Percentiles rank a stretch among this genome's conserved stretches.
Evolutionary conservation across 2,888 invertebrate genomes (phyloP).

Genomic region (Margaritifera margaritifera): DNA sequence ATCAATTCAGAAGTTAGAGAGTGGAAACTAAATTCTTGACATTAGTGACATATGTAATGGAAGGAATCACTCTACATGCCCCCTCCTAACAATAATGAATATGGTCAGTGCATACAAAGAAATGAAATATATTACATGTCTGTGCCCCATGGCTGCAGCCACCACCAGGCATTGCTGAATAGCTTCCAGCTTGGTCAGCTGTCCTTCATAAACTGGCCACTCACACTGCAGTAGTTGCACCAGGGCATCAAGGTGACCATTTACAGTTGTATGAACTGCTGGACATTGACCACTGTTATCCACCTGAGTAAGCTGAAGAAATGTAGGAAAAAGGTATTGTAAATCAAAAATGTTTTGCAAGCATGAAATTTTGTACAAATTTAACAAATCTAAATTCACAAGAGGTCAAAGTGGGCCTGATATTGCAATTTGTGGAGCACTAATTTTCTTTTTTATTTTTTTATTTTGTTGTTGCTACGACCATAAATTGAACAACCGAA

Average conservation of each 20-base stretch:
- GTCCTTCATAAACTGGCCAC: slow-evolving; percentile 78
- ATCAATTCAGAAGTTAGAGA: too few relatives aligned
- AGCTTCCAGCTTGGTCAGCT: slow-evolving; percentile 78
- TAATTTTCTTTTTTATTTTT: too few relatives aligned
- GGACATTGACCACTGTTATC: slow-evolving; percentile 77
- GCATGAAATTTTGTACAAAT: too few relatives aligned
- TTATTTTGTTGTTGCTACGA: too few relatives aligned
- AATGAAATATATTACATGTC: slow-evolving; percentile 75
- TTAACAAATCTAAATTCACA: neutral
- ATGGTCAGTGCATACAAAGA: neutral
- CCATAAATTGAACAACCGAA: too few relatives aligned
- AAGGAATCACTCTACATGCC: neutral
- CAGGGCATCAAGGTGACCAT: slow-evolving; percentile 89
- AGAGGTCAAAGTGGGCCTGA: too few relatives aligned
- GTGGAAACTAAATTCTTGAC: too few relatives aligned
- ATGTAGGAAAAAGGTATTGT: slow-evolving; percentile 5
- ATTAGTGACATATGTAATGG: neutral
- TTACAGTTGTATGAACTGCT: slow-evolving; percentile 90
- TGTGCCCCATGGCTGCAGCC: slow-evolving; percentile 89
- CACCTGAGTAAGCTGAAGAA: slow-evolving; percentile 68
- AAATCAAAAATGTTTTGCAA: neutral
- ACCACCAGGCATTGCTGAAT: slow-evolving; percentile 91
- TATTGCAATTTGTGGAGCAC: too few relatives aligned
- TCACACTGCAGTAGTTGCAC: slow-evolving; percentile 91
- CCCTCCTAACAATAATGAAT: neutral